Percentiles rank a stretch among this genome's conserved stretches.
These are phyloP conservation scores for Ypsolopha scabrella DNA, from an alignment of 2,888 invertebrate species.

Conservation along the genomic window DNA sequence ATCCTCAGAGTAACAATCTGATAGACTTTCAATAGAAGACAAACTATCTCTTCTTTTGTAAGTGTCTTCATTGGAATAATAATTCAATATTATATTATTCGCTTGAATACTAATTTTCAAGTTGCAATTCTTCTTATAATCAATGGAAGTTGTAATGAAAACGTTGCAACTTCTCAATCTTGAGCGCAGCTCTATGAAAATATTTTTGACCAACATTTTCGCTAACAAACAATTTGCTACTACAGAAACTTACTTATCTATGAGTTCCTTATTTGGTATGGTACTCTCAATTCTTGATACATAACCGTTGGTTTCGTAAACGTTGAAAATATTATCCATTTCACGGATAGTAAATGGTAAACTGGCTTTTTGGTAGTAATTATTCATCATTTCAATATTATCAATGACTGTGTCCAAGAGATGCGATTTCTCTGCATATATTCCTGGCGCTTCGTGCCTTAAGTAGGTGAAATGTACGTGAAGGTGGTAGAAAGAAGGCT, in stretches of 20 bases:
- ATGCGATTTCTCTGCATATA: constrained; percentile 88
- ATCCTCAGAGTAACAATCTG: constrained; percentile 54
- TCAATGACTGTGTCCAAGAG: constrained; percentile 88
- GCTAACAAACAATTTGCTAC: constrained; percentile 4
- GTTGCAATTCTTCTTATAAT: constrained; percentile 50
- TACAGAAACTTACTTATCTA: constrained; percentile 33
- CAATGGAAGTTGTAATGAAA: constrained; percentile 60
- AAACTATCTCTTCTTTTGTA: constrained; percentile 43
- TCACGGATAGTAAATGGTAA: constrained; percentile 85
- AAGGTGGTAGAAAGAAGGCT: constrained; percentile 96
- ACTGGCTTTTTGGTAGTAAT: constrained; percentile 87
- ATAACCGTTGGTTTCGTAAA: constrained; percentile 72
- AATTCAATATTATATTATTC: constrained; percentile 52
- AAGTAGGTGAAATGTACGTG: constrained; percentile 94
- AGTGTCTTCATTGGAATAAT: constrained; percentile 34
- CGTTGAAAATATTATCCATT: constrained; percentile 77
- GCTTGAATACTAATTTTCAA: constrained; percentile 59
- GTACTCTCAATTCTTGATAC: constrained; percentile 47
- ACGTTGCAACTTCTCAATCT: constrained; percentile 72
- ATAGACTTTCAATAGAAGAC: constrained; percentile 59
- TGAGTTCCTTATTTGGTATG: constrained; percentile 25
- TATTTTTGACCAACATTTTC: constrained; percentile 60
- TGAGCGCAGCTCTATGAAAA: constrained; percentile 72
- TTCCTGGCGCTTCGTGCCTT: constrained; percentile 84
- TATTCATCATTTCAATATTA: constrained; percentile 84